Percentiles rank a stretch among this genome's conserved stretches.
phyloP scores from a whole-genome alignment of 2,797 vertebrate species.

The Hippocampus kuda region DNA sequence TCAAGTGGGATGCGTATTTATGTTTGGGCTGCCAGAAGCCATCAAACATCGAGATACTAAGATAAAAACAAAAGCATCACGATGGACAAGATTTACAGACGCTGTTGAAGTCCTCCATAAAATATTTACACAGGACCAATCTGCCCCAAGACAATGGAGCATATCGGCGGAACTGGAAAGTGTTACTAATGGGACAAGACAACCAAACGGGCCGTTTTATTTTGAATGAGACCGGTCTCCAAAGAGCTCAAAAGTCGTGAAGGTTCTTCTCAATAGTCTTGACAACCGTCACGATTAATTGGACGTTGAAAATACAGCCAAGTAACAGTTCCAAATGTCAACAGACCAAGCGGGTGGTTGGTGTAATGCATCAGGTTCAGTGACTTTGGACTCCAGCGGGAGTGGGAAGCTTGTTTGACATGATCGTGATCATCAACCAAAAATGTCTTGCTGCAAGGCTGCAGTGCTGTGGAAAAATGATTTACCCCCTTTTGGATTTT shows the following conservation, averaged over 20 bases:
- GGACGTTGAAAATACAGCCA: background rate
- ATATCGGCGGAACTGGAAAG: background rate
- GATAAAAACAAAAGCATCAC: background rate
- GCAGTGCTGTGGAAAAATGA: no score
- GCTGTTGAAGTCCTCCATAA: background rate
- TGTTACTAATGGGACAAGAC: constrained; percentile 1
- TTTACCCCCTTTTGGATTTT: no score
- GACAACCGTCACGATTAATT: background rate
- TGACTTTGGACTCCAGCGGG: background rate
- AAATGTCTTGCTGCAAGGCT: background rate
- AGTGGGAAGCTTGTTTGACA: background rate
- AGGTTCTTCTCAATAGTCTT: background rate
- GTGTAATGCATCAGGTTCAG: background rate
- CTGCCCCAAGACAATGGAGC: background rate
- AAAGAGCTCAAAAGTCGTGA: background rate
- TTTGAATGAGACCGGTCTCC: background rate
- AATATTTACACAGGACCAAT: constrained; percentile 3
- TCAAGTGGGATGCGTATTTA: constrained; percentile 3
- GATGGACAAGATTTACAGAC: background rate
- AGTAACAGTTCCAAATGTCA: background rate
- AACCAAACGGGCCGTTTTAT: background rate
- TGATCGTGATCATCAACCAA: background rate
- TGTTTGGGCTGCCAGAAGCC: background rate
- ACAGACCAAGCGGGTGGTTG: background rate
- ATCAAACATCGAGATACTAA: background rate